phyloP scores from a whole-genome alignment of 2,888 invertebrate genomes.

The Mythimna loreyi region DNA sequence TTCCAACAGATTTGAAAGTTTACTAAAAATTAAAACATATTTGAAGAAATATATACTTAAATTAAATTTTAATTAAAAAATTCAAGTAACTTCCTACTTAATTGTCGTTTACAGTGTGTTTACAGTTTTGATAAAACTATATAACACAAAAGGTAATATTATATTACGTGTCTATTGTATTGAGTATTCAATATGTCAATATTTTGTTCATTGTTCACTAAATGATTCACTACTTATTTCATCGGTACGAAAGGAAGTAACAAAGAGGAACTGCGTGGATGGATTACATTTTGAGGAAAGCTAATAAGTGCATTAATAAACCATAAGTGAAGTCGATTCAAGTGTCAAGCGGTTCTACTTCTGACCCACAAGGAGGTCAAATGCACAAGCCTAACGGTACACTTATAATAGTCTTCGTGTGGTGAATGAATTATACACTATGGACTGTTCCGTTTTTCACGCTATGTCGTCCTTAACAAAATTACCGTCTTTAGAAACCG shows the following conservation, averaged over 20 bases:
- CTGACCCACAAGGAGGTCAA: constrained; percentile 82
- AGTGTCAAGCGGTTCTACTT: constrained; percentile 70
- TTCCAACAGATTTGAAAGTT: too few relatives aligned
- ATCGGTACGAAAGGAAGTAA: constrained; percentile 1
- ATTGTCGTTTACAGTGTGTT: too few relatives aligned
- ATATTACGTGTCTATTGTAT: constrained; percentile 33
- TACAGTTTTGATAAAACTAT: neutral
- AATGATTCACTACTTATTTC: constrained; percentile 40
- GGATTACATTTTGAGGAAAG: neutral
- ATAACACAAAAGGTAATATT: constrained; percentile 18
- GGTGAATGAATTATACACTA: constrained; percentile 76
- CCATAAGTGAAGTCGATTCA: constrained; percentile 42
- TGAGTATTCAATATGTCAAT: constrained; percentile 23
- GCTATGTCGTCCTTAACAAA: constrained; percentile 48
- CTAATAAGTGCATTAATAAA: constrained; percentile 36
- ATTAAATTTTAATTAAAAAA: too few relatives aligned
- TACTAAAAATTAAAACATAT: too few relatives aligned
- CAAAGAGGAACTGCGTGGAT: neutral
- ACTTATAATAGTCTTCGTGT: constrained; percentile 78
- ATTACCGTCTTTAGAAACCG: constrained; percentile 25
- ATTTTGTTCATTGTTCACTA: constrained; percentile 41
- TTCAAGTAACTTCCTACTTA: neutral
- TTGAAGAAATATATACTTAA: too few relatives aligned
- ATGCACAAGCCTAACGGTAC: constrained; percentile 83
- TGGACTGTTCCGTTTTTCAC: constrained; percentile 62